These are phyloP conservation scores for Pogonocherus hispidulus DNA, from an alignment of 2,888 invertebrate species.

Conservation along the genomic window DNA sequence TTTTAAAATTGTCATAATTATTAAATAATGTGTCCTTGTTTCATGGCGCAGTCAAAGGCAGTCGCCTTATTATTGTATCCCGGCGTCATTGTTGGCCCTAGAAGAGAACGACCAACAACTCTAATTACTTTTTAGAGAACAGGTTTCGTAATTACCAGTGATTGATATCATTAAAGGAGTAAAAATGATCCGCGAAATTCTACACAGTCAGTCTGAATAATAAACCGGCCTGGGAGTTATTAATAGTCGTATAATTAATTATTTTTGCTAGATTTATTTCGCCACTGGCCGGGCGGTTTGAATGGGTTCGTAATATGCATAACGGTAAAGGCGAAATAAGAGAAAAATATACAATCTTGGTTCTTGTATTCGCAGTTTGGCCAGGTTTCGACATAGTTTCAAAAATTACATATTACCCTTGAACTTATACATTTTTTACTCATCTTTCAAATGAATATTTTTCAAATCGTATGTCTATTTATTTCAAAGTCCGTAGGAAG, in stretches of 20 bases:
- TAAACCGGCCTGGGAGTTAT: slow-evolving; percentile 17
- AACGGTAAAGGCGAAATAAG: slow-evolving; percentile 13
- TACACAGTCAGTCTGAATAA: not conserved
- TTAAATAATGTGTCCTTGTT: too few relatives aligned
- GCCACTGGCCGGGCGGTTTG: slow-evolving; percentile 5
- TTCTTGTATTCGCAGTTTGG: too few relatives aligned
- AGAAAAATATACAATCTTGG: not conserved
- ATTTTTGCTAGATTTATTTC: slow-evolving; percentile 22
- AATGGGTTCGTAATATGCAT: slow-evolving; percentile 11
- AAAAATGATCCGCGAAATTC: slow-evolving; percentile 22
- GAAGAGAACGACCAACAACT: slow-evolving; percentile 58
- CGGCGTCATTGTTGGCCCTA: slow-evolving; percentile 52
- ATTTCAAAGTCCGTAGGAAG: too few relatives aligned
- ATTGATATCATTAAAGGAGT: slow-evolving; percentile 26
- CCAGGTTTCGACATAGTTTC: too few relatives aligned
- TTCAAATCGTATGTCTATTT: too few relatives aligned
- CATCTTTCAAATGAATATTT: too few relatives aligned
- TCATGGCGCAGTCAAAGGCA: not conserved
- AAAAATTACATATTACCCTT: too few relatives aligned
- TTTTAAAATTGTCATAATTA: too few relatives aligned
- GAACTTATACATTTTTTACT: too few relatives aligned
- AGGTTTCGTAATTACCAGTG: slow-evolving; percentile 23
- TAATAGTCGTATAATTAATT: slow-evolving; percentile 22
- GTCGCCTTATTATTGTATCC: slow-evolving; percentile 54
- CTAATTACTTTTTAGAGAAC: slow-evolving; percentile 57